Evolutionary conservation across 2,113 vertebrate genomes (phyloP).

Genomic region (Leucopsar rothschildi): DNA sequence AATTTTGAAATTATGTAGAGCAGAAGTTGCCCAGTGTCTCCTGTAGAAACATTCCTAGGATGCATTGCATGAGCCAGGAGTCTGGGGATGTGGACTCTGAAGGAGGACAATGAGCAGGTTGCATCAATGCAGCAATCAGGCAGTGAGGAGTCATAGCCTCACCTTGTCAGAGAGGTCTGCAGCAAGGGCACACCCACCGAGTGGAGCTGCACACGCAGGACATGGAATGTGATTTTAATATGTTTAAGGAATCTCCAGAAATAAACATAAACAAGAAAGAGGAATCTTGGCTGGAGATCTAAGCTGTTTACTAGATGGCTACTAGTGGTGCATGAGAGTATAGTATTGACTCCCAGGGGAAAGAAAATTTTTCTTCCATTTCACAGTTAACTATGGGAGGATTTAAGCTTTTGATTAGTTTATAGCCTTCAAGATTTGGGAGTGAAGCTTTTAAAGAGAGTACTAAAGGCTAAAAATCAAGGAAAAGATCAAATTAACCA

Average conservation of each 20-base stretch:
- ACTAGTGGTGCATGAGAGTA: not conserved
- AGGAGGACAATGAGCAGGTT: not conserved
- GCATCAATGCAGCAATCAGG: not conserved
- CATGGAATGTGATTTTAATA: not conserved
- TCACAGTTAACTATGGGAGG: not conserved
- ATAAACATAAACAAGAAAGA: not conserved
- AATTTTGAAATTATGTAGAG: not conserved
- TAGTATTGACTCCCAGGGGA: not conserved
- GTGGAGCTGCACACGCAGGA: not conserved
- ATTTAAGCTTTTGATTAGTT: not conserved
- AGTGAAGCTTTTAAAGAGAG: not conserved
- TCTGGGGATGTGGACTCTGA: not conserved
- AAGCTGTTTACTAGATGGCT: not conserved
- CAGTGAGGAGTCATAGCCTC: not conserved
- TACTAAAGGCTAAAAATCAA: not conserved
- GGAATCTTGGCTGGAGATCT: not conserved
- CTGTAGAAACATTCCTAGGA: not conserved
- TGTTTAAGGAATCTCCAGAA: not conserved
- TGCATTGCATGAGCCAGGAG: not conserved
- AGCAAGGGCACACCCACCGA: not conserved
- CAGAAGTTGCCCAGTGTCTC: not conserved
- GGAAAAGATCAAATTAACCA: not conserved
- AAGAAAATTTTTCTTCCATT: not conserved
- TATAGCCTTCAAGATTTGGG: not conserved
- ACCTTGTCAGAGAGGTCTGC: not conserved